Evolutionary conservation across 2,888 invertebrate genomes (phyloP).

Genomic region (Lasioglossum pauxillum): DNA sequence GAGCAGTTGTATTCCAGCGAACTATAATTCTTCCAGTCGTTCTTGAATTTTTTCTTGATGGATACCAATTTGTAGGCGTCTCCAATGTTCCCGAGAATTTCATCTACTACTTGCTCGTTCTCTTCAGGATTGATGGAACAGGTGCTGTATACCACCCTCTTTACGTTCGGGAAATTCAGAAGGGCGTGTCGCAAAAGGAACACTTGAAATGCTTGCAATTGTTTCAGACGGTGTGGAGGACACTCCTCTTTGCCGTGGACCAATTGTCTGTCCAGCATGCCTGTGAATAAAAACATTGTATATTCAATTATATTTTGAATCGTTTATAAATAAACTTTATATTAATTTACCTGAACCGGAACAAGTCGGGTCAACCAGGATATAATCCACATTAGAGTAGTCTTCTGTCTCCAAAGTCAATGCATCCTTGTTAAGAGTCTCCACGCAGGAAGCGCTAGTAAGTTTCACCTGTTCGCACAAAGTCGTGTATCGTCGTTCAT

Average conservation of each 20-base stretch:
- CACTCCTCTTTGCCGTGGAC: slow-evolving; percentile 84
- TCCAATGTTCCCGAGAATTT: slow-evolving; percentile 85
- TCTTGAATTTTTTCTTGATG: slow-evolving; percentile 87
- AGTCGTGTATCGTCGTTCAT: slow-evolving; percentile 88
- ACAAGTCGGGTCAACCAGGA: slow-evolving; percentile 98
- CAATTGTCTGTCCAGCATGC: slow-evolving; percentile 87
- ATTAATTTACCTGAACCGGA: slow-evolving; percentile 92
- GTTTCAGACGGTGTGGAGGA: slow-evolving; percentile 86
- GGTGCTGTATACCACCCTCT: slow-evolving; percentile 97
- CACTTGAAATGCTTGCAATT: slow-evolving; percentile 92
- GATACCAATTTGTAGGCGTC: slow-evolving; percentile 87
- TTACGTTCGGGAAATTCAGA: slow-evolving; percentile 91
- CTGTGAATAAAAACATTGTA: slow-evolving; percentile 75
- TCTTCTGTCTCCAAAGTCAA: slow-evolving; percentile 87
- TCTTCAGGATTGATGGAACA: slow-evolving; percentile 96
- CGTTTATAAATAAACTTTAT: slow-evolving; percentile 50
- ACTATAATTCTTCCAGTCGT: slow-evolving; percentile 90
- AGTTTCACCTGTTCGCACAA: slow-evolving; percentile 88
- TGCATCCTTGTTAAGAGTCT: slow-evolving; percentile 90
- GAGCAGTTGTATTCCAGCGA: slow-evolving; percentile 88
- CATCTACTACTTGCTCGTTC: slow-evolving; percentile 95
- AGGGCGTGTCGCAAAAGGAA: slow-evolving; percentile 95
- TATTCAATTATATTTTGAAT: not conserved
- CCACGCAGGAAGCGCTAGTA: slow-evolving; percentile 89
- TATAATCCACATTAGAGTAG: slow-evolving; percentile 91